Conservation (phyloP, 1,140 invertebrate genomes). For the Drosophila nikananu region DNA sequence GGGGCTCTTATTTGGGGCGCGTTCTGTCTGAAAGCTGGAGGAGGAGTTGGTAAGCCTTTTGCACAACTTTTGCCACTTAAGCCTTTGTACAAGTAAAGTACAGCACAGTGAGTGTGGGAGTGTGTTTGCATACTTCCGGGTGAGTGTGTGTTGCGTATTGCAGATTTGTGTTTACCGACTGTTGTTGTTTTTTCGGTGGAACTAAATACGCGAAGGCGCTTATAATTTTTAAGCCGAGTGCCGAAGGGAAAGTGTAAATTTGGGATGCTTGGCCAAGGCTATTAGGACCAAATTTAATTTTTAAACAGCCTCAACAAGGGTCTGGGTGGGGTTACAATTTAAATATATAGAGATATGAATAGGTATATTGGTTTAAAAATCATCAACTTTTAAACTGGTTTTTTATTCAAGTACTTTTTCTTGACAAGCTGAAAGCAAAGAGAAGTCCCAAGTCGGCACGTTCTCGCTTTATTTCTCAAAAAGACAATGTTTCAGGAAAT, state of each 20-base stretch:
- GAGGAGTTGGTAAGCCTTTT: conserved; percentile 75
- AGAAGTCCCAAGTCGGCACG: not conserved
- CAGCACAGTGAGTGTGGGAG: conserved; percentile 11
- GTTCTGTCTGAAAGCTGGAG: conserved; percentile 36
- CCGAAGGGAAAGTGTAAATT: conserved; percentile 29
- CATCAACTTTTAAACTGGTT: no score
- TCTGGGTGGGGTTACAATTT: no score
- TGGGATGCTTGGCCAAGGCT: not conserved
- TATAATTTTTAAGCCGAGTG: conserved; percentile 53
- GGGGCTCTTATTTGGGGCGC: conserved; percentile 26
- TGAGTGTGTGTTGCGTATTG: conserved; percentile 20
- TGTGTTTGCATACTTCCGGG: conserved; percentile 8
- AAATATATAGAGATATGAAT: no score
- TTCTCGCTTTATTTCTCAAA: not conserved
- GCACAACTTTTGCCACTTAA: conserved; percentile 82
- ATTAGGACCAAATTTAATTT: not conserved
- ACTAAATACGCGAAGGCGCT: conserved; percentile 60
- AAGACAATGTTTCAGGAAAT: conserved; percentile 55
- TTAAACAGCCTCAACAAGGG: not conserved
- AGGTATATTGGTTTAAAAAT: no score
- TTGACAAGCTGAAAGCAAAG: not conserved
- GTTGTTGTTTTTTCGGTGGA: conserved; percentile 40
- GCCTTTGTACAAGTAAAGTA: conserved; percentile 75
- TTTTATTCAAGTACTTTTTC: not conserved
- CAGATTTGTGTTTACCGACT: conserved; percentile 48